A percentile compares a stretch with the other conserved stretches of the same genome.
Conservation (phyloP, 2,888 invertebrate species). For the Oligia fasciuncula region DNA sequence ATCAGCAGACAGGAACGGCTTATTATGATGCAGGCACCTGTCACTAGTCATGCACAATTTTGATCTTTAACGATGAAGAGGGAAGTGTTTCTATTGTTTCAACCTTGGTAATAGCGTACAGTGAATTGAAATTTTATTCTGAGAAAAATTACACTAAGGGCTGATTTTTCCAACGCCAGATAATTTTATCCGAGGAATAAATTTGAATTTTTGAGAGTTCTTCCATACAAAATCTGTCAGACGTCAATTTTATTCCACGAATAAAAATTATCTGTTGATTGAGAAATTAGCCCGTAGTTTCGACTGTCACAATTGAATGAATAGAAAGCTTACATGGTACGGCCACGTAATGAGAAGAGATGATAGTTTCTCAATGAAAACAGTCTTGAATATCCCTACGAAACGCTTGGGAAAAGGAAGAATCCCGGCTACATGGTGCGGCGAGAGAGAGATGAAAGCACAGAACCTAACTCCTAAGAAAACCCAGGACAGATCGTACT, state of each 20-base stretch:
- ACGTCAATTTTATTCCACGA: no score
- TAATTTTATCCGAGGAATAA: no score
- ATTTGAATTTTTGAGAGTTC: no score
- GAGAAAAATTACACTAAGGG: neutral
- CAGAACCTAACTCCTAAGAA: neutral
- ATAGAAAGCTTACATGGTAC: neutral
- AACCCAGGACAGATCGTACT: neutral
- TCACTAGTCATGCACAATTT: constrained; percentile 58
- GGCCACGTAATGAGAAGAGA: neutral
- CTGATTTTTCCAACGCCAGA: no score
- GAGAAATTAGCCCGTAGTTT: no score
- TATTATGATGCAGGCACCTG: constrained; percentile 55
- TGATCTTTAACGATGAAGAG: constrained; percentile 45
- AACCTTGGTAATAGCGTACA: neutral
- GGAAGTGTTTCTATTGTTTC: constrained; percentile 42
- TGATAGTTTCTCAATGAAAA: neutral
- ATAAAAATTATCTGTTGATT: no score
- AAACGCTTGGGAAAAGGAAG: neutral
- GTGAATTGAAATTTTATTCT: neutral
- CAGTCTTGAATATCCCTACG: neutral
- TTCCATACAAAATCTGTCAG: no score
- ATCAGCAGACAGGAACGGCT: constrained; percentile 60
- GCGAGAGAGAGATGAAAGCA: neutral
- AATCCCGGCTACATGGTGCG: neutral
- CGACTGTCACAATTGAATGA: neutral